Base-by-base conservation (phyloP, 2,888 invertebrate genomes). In the Mechanitis mazaeus region DNA sequence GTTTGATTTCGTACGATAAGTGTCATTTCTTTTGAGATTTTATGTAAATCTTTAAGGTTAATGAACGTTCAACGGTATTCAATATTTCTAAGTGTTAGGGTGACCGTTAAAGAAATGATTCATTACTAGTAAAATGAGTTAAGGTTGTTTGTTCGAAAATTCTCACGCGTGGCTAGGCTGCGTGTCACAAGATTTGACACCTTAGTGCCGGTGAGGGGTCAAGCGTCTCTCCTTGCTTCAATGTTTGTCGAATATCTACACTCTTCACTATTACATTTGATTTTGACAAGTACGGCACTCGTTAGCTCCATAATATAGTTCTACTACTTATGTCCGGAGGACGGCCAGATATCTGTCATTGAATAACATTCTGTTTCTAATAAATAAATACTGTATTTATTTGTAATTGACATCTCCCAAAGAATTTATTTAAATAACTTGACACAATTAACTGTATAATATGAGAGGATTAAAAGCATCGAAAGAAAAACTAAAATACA, bases 31-130 rank as follows among this genome's bases (percentile, higher is more conserved):
- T 62, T 75, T 73, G 70, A 71, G 56, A 75, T 72, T 80, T 80
- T 80, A 85, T 83, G 81, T 78, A 81, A 84, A 86, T 83, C 63
- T 60, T 66, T 68, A 73, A 79, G 81, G 79, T 85, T 81, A 77
- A 77, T 76, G 80, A 74, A 79, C 80, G 72, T 74, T 60, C 76
- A 78, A 79, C 77, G 79, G 80, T 79, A 78, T 81, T 77, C 66
- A 75, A 81, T 73, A 76, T 78, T 83, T 79, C 76, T 76, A 80
- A 84, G 83, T 84, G 80, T 76, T 80, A 75, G 79, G 79, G 77
- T 77, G 77, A 83, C 86, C 84, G 85, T 86, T 88, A 85, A 83
- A 78, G 78, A 84, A 84, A 87, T 88, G 85, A 88, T 85, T 88
- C 87, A 88, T 87, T 86, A 85, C 84, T 78, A 76, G 80, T 75